Evolutionary conservation across 2,113 vertebrate genomes (phyloP), one percentile per base, ranked within the genome.

Genomic region (Syngnathus floridae): DNA sequence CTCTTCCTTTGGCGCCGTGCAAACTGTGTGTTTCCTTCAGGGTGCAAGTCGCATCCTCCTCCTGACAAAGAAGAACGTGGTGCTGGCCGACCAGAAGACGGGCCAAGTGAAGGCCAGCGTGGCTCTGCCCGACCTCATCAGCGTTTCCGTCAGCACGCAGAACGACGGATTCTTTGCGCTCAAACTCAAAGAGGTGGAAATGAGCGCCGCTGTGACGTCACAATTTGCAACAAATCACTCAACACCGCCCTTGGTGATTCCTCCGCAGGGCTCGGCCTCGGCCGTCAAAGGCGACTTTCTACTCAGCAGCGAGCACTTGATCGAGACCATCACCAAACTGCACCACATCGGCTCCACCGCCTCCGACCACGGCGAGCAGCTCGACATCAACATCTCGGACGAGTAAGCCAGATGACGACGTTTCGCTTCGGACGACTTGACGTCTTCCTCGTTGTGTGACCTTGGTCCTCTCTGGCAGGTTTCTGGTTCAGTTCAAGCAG

Each of bases 301-400:
- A 76, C 90, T 99, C 74, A 98, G 93, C 91, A 98, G 95, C 0
- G 93, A 99, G 55, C 95, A 94, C 71, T 91, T 98, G 69, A 98
- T 99, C 67, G 97, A 99, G 85, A 96, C 97, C 84, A 93, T 96
- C 87, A 99, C 97, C 82, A 98, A 99, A 83, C 92, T 99, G 1
- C 94, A 98, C 72, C 92, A 93, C 72, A 92, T 90, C 0, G 92
- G 93, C 1, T 88, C 93, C 78, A 92, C 91, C 71, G 89, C 92
- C 55, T 92, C 92, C 55, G 84, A 90, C 62, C 82, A 90, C 69
- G 88, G 91, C 58, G 93, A 94, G 82, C 93, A 92, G 74, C 91
- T 98, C 81, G 90, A 86, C 79, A 85, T 99, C 0, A 93, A 99
- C 88, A 97, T 99, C 88, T 94, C 94, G 1, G 95, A 99, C 76